These are phyloP conservation scores for Trichogramma evanescens DNA, from an alignment of 2,888 invertebrate genomes.

Conservation along the genomic window DNA sequence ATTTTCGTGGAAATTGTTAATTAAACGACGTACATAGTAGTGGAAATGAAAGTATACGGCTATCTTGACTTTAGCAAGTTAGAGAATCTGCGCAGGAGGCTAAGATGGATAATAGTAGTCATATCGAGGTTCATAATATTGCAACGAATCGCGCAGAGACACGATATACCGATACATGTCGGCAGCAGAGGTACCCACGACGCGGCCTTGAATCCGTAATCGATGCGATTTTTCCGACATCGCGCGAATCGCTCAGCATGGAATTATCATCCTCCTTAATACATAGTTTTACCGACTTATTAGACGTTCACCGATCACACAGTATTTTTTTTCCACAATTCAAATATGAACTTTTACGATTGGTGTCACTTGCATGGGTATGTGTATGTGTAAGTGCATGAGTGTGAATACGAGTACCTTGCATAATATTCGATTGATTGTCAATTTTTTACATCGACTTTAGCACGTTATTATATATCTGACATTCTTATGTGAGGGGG, in stretches of 20 bases:
- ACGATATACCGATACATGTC: not conserved
- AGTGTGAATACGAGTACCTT: too few relatives aligned
- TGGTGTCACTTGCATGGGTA: too few relatives aligned
- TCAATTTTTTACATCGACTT: too few relatives aligned
- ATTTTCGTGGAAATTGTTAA: constrained; percentile 17
- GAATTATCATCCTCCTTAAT: constrained; percentile 24
- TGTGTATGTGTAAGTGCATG: too few relatives aligned
- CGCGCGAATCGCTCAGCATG: constrained; percentile 15
- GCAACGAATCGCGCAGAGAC: constrained; percentile 14
- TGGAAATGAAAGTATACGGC: constrained; percentile 8
- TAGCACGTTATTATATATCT: too few relatives aligned
- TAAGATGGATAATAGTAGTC: not conserved
- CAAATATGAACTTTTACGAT: too few relatives aligned
- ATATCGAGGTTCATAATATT: constrained; percentile 11
- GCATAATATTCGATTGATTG: too few relatives aligned
- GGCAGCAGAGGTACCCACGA: constrained; percentile 9
- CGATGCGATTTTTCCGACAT: constrained; percentile 28
- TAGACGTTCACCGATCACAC: too few relatives aligned
- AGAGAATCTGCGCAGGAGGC: not conserved
- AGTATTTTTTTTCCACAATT: too few relatives aligned
- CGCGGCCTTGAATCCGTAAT: constrained; percentile 34
- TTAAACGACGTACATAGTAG: constrained; percentile 7
- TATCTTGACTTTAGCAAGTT: too few relatives aligned
- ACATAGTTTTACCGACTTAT: too few relatives aligned
- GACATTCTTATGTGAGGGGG: too few relatives aligned